Evolutionary conservation across 1,140 invertebrate species (phyloP).

Genomic region (Riptortus pedestris): DNA sequence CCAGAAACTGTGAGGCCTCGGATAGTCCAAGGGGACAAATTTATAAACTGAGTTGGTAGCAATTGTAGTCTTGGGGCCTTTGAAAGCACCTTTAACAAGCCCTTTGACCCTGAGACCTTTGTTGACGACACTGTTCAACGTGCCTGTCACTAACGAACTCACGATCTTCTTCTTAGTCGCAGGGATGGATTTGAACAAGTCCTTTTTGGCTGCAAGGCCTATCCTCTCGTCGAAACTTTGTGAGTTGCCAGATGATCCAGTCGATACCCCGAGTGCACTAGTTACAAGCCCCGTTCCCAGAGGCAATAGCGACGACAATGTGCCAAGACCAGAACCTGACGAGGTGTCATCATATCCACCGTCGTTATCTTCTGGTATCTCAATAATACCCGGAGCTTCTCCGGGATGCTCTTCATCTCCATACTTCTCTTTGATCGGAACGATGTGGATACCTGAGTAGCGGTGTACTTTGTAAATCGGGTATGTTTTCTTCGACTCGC

Average conservation of each 20-base stretch:
- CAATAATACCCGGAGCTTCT: background rate
- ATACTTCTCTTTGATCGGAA: conserved; percentile 27
- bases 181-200: background rate
- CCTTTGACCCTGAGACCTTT: conserved; percentile 13
- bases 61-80: background rate
- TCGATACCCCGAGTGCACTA: background rate
- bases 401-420: background rate
- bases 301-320: background rate
- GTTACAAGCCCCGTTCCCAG: background rate
- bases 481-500: conserved; percentile 16
- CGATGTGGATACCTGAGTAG: conserved; percentile 34
- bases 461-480: conserved; percentile 35
- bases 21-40: background rate
- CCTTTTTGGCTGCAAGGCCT: background rate
- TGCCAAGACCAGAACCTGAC: background rate
- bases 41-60: conserved; percentile 9
- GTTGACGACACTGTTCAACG: background rate
- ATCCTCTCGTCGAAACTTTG: background rate
- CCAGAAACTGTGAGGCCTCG: conserved; percentile 12
- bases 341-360: background rate
- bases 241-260: background rate
- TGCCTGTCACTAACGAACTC: background rate
- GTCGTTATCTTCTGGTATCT: background rate
- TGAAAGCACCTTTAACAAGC: background rate
- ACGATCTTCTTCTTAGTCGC: background rate